A percentile compares a stretch with the other conserved stretches of the same genome.
phyloP scores from a whole-genome alignment of 2,113 vertebrate genomes.

The Casuarius casuarius region DNA sequence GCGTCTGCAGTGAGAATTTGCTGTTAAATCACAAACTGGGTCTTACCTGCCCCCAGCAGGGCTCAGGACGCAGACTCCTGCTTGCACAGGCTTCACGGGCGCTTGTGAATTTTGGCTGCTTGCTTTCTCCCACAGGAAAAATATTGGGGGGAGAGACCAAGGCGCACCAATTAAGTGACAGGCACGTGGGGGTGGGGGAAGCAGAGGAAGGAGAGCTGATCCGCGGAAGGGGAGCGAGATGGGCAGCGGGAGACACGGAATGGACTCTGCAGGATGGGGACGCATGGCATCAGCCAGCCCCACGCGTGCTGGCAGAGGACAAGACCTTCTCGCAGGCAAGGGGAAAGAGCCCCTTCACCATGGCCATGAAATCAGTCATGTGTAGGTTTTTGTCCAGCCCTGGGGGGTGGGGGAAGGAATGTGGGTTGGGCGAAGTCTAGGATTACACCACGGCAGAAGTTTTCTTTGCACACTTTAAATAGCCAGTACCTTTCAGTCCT shows the following conservation, averaged over 20 bases:
- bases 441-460: slow-evolving; percentile 79
- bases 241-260: neutral
- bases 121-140: too few species aligned
- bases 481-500: slow-evolving; percentile 74
- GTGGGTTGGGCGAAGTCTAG: slow-evolving; percentile 87
- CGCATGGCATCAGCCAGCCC: neutral
- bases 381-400: slow-evolving; percentile 65
- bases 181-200: too few species aligned
- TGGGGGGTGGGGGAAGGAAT: slow-evolving; percentile 69
- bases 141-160: neutral
- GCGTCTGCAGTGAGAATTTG: neutral
- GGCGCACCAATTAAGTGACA: neutral
- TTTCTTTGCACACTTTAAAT: slow-evolving; percentile 77
- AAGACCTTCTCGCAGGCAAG: neutral
- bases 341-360: slow-evolving; percentile 32
- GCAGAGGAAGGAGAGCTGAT: too few species aligned
- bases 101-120: neutral
- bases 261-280: neutral
- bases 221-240: too few species aligned
- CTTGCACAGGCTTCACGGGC: rapidly evolving
- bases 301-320: neutral
- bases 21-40: rapidly evolving
- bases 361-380: slow-evolving; percentile 61
- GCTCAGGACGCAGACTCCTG: rapidly evolving
- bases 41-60: neutral